A percentile compares a stretch with the other conserved stretches of the same genome.
phyloP scores from a whole-genome alignment of 2,888 invertebrate genomes.

The Melipona beecheii region DNA sequence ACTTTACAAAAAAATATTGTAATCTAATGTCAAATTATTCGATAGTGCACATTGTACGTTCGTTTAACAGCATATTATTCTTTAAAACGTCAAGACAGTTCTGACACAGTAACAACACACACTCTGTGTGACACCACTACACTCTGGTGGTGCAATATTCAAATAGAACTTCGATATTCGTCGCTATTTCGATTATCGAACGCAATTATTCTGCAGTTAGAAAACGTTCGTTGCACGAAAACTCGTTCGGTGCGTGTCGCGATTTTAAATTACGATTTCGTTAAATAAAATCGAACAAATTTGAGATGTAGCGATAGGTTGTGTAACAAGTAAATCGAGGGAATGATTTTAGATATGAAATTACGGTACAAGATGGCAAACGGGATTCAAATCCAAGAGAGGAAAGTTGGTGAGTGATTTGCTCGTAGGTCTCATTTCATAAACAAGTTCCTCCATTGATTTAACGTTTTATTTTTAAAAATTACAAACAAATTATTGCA shows the following conservation, averaged over 20 bases:
- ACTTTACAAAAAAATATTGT: conserved; percentile 10
- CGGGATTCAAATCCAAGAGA: neutral
- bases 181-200: conserved; percentile 25
- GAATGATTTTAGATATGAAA: neutral
- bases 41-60: neutral
- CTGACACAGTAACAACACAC: neutral
- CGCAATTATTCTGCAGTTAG: neutral
- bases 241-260: neutral
- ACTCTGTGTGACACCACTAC: neutral
- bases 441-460: neutral
- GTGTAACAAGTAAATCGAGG: neutral
- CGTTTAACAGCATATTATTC: neutral
- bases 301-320: neutral
- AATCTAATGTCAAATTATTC: conserved; percentile 10
- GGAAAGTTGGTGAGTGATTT: neutral
- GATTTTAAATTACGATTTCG: neutral
- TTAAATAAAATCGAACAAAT: neutral
- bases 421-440: too few species aligned
- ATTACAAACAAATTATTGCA: conserved; percentile 1
- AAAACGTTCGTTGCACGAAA: neutral
- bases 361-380: neutral
- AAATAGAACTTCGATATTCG: conserved; percentile 3
- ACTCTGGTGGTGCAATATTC: neutral
- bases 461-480: too few species aligned
- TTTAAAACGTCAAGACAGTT: neutral